Conservation (phyloP, 30 jellyfish, hydroid and myxozoan genomes). For the Mastigias papua region DNA sequence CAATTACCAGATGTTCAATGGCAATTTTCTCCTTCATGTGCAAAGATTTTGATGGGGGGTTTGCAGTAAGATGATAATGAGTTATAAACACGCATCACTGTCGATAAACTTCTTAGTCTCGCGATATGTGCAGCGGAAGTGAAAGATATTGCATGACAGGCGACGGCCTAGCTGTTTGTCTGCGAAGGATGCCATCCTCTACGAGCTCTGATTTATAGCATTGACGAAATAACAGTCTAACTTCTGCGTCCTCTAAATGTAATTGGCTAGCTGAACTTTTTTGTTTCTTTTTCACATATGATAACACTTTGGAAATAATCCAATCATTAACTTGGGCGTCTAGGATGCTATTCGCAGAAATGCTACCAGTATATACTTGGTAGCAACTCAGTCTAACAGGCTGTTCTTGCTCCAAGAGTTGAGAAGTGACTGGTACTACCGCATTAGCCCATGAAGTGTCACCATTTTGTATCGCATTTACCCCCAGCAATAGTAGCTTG, state of each 20-base stretch:
- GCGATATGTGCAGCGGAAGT: no score
- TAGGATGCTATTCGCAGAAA: neutral
- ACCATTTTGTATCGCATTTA: neutral
- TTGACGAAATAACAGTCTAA: neutral
- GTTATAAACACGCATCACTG: no score
- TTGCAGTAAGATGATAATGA: no score
- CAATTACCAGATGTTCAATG: no score
- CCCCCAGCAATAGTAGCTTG: neutral
- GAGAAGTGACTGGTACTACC: neutral
- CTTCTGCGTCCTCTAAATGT: neutral
- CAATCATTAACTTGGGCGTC: neutral
- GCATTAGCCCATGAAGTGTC: neutral
- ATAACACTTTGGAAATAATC: neutral
- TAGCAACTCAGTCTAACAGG: neutral
- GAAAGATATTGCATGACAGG: no score
- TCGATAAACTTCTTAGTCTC: no score
- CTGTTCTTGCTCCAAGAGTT: neutral
- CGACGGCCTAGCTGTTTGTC: constrained; percentile 18
- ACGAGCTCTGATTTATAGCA: neutral
- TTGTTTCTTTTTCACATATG: neutral
- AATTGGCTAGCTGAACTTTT: neutral
- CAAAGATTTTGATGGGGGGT: no score
- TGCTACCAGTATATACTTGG: neutral
- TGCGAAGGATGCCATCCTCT: constrained; percentile 11
- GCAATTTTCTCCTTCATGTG: no score